Evolutionary conservation across 2,888 invertebrate species (phyloP).

Genomic region (Trichogramma dendrolimi): DNA sequence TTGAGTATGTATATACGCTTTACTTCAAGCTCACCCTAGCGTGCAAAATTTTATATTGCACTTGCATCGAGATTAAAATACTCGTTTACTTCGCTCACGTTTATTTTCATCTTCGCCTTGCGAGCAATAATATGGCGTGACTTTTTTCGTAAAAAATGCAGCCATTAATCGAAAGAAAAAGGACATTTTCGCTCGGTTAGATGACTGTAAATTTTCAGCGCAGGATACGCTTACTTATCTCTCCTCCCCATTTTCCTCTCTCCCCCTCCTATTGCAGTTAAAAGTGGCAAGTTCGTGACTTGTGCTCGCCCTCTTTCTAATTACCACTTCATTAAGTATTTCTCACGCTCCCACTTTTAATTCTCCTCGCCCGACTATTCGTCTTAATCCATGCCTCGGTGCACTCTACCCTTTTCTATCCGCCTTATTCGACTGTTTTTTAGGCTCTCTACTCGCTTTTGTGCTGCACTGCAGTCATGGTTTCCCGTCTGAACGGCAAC

Average conservation of each 20-base stretch:
- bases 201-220: too few relatives aligned
- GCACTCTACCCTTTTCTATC: background rate
- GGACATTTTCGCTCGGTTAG: too few relatives aligned
- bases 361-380: slow-evolving; percentile 18
- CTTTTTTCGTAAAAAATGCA: background rate
- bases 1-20: too few relatives aligned
- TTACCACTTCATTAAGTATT: slow-evolving; percentile 22
- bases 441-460: background rate
- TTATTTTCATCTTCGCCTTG: background rate
- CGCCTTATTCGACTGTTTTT: background rate
- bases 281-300: background rate
- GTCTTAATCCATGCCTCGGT: slow-evolving; percentile 18
- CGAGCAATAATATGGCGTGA: background rate
- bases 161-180: too few relatives aligned
- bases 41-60: too few relatives aligned
- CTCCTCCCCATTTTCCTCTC: background rate
- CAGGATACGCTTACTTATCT: too few relatives aligned
- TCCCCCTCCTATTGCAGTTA: background rate
- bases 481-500: background rate
- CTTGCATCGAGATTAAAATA: too few relatives aligned
- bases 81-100: too few relatives aligned
- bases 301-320: slow-evolving; percentile 14
- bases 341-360: slow-evolving; percentile 23
- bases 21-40: too few relatives aligned
- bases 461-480: too few relatives aligned